Conservation (phyloP, 2,888 invertebrate genomes). For the Clepsis dumicolana region DNA sequence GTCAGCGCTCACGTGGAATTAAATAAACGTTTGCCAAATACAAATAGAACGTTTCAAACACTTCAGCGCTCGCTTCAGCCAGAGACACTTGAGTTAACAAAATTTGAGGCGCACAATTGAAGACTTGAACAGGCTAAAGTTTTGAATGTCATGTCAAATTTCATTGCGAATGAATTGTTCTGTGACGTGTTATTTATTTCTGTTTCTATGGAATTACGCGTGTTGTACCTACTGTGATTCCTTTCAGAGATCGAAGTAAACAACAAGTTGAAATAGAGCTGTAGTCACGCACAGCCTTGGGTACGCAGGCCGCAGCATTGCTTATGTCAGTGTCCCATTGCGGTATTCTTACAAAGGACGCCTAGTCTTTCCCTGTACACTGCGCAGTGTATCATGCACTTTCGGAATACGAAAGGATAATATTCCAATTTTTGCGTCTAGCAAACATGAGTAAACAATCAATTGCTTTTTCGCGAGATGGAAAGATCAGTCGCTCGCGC, state of each 20-base stretch:
- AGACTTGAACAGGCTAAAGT: constrained; percentile 5
- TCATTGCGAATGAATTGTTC: constrained; percentile 1
- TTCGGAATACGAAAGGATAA: not conserved
- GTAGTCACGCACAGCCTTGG: not conserved
- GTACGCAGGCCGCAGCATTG: not conserved
- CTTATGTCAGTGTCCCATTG: not conserved
- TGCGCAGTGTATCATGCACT: not conserved
- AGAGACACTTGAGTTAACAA: constrained; percentile 12
- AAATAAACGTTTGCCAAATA: constrained; percentile 18
- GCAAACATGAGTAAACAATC: not conserved
- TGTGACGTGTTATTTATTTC: constrained; percentile 9
- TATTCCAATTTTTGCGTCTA: not conserved
- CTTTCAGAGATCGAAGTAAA: constrained; percentile 3
- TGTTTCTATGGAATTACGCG: not conserved
- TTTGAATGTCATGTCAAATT: not conserved
- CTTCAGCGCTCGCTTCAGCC: constrained; percentile 10
- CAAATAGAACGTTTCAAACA: constrained; percentile 19
- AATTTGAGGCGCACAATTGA: constrained; percentile 11
- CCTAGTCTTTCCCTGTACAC: not conserved
- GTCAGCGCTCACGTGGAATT: constrained; percentile 4
- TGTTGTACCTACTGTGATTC: not conserved
- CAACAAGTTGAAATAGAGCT: constrained; percentile 11
- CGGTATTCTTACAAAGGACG: not conserved
- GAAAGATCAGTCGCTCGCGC: not conserved
- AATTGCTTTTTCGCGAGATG: not conserved